Percentiles rank a stretch among this genome's conserved stretches.
phyloP scores from a whole-genome alignment of 2,888 invertebrate species.

The Campaea margaritaria region DNA sequence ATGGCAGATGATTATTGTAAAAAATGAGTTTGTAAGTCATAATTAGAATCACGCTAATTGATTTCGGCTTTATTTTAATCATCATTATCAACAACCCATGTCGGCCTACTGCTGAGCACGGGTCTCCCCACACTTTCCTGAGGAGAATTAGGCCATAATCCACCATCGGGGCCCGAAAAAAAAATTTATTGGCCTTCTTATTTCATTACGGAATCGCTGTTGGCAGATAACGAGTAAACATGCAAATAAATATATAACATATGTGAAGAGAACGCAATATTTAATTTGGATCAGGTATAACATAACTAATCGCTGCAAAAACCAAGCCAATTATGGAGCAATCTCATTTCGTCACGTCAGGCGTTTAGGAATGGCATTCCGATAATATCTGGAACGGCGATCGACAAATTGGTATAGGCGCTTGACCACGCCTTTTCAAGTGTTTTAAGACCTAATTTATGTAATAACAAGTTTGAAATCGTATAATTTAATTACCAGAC shows the following conservation, averaged over 20 bases:
- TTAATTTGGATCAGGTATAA: neutral
- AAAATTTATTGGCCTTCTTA: no score
- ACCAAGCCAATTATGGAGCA: neutral
- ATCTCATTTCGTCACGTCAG: constrained; percentile 19
- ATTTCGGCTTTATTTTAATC: no score
- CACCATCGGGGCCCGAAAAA: no score
- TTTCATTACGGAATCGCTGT: no score
- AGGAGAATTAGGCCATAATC: no score
- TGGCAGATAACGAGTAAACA: no score
- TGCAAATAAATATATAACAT: neutral
- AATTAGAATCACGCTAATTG: neutral
- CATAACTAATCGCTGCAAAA: constrained; percentile 14
- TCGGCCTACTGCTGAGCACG: no score
- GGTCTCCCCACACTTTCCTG: no score
- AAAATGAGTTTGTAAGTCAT: constrained; percentile 5
- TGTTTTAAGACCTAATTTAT: neutral
- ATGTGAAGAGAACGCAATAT: neutral
- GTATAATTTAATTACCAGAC: no score
- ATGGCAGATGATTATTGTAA: constrained; percentile 1
- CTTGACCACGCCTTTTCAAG: neutral
- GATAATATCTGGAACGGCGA: constrained; percentile 15
- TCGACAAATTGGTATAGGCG: constrained; percentile 26
- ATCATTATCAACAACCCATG: no score
- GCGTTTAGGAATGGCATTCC: constrained; percentile 23
- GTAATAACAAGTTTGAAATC: constrained; percentile 8